phyloP scores from a whole-genome alignment of 1,140 invertebrate genomes.

The Wasmannia auropunctata region DNA sequence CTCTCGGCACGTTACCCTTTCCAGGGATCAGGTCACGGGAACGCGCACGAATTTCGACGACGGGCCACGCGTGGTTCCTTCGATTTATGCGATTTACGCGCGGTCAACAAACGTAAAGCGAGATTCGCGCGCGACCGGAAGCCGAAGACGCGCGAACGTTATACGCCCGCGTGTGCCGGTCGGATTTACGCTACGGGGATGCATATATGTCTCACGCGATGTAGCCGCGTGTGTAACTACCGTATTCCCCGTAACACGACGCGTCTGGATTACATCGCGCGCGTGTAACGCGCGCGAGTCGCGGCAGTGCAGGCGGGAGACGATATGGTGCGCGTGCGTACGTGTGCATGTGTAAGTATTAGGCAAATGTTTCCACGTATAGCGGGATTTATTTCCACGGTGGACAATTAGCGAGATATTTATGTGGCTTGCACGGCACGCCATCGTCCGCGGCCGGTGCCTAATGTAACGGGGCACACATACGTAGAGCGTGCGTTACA shows the following conservation, averaged over 20 bases:
- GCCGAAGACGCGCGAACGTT: background rate
- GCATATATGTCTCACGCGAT: conserved; percentile 5
- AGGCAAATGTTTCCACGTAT: conserved; percentile 62
- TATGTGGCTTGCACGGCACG: conserved; percentile 65
- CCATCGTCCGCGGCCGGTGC: conserved; percentile 28
- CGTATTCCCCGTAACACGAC: background rate
- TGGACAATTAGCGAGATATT: conserved; percentile 74
- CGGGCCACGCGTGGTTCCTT: background rate
- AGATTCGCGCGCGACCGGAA: background rate
- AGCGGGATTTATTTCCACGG: conserved; percentile 71
- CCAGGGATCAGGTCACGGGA: conserved; percentile 11
- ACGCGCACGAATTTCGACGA: conserved; percentile 19
- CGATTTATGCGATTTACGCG: conserved; percentile 24
- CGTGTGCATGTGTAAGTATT: conserved; percentile 12
- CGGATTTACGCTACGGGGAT: conserved; percentile 24
- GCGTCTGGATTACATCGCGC: conserved; percentile 19
- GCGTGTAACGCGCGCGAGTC: too few relatives aligned
- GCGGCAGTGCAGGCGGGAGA: too few relatives aligned
- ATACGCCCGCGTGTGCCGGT: background rate
- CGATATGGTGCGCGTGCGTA: background rate
- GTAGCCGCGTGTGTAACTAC: conserved; percentile 1
- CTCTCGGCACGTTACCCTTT: conserved; percentile 39
- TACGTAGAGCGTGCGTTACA: background rate
- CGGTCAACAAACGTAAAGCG: conserved; percentile 23
- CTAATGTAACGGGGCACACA: background rate